These are phyloP conservation scores for Stegophylla sp. DNA, from an alignment of 2,888 invertebrate genomes.

Conservation along the genomic window DNA sequence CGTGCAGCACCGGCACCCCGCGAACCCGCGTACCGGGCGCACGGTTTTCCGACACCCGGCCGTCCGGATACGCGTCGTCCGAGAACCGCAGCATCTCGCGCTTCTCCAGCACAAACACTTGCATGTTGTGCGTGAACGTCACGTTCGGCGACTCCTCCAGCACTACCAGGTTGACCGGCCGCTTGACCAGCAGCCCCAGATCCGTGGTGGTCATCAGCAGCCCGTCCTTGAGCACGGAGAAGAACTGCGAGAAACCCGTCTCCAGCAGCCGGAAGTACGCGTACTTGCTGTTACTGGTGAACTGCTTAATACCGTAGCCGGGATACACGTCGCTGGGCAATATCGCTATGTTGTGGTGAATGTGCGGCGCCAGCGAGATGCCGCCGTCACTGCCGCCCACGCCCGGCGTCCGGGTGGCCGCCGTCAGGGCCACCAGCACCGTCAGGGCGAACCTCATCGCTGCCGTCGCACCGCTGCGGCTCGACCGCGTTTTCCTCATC, in stretches of 20 bases:
- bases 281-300: conserved; percentile 65
- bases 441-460: background rate
- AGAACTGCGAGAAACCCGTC: conserved; percentile 82
- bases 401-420: background rate
- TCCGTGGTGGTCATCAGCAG: conserved; percentile 90
- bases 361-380: conserved; percentile 39
- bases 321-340: conserved; percentile 89
- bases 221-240: conserved; percentile 85
- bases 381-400: background rate
- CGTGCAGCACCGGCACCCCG: conserved; percentile 76
- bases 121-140: conserved; percentile 80
- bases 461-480: background rate
- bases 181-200: conserved; percentile 78
- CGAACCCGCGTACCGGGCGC: conserved; percentile 76
- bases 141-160: conserved; percentile 82
- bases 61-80: conserved; percentile 71
- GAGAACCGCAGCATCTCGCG: conserved; percentile 82
- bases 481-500: background rate
- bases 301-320: conserved; percentile 84
- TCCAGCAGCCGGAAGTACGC: conserved; percentile 74
- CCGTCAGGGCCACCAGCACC: background rate
- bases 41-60: conserved; percentile 77
- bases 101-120: conserved; percentile 83
- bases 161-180: conserved; percentile 80
- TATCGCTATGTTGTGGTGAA: conserved; percentile 67